Percentiles rank a stretch among this genome's conserved stretches.
Conservation (phyloP, 2,888 invertebrate species). For the Rhaphigaster nebulosa region DNA sequence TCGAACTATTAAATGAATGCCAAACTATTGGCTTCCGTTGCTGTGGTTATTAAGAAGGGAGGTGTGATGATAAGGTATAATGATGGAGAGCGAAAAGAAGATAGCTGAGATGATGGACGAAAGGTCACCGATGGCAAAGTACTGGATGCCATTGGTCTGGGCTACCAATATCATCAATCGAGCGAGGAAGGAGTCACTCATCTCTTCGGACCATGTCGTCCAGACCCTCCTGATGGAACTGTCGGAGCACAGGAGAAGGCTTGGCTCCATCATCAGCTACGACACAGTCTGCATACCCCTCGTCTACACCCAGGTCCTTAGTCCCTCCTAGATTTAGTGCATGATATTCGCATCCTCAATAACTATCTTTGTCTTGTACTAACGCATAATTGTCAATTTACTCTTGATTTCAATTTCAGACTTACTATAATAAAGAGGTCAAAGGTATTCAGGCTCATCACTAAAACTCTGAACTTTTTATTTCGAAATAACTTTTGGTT, state of each 20-base stretch:
- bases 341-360: neutral
- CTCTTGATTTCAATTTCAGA: neutral
- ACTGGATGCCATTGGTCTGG: constrained; percentile 96
- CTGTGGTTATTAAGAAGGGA: constrained; percentile 1
- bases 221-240: constrained; percentile 91
- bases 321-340: neutral
- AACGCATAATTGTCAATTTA: constrained; percentile 19
- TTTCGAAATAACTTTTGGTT: neutral
- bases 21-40: constrained; percentile 26
- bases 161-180: constrained; percentile 92
- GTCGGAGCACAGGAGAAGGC: constrained; percentile 86
- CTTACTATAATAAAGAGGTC: neutral
- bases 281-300: constrained; percentile 93
- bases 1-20: constrained; percentile 10
- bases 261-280: constrained; percentile 89
- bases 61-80: constrained; percentile 75
- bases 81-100: constrained; percentile 92
- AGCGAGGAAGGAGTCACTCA: constrained; percentile 86
- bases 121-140: constrained; percentile 89
- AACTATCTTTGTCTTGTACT: constrained; percentile 15
- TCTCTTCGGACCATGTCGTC: constrained; percentile 91
- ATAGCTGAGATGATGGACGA: constrained; percentile 92
- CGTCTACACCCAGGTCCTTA: constrained; percentile 87
- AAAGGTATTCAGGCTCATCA: neutral
- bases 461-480: neutral